Percentiles rank a stretch among this genome's conserved stretches.
phyloP scores from a whole-genome alignment of 2,888 invertebrate species.

The Coenonympha glycerion region DNA sequence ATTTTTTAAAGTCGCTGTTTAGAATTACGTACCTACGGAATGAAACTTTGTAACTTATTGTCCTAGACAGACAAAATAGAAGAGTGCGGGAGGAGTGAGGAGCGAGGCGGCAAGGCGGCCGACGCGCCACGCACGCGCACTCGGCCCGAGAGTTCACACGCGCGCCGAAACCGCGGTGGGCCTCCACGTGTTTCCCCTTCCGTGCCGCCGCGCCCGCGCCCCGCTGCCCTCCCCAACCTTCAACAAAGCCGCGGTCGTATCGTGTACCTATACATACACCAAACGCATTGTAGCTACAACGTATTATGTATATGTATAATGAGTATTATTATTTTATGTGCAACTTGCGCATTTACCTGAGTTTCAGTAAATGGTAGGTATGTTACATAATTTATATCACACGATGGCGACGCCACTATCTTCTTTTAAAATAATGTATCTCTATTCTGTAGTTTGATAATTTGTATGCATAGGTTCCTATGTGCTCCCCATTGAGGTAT shows the following conservation, averaged over 20 bases:
- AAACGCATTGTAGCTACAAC: conserved; percentile 25
- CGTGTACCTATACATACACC: conserved; percentile 32
- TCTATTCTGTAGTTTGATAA: too few relatives aligned
- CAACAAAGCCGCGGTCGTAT: conserved; percentile 54
- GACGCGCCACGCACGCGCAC: conserved; percentile 65
- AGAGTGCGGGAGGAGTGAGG: conserved; percentile 48
- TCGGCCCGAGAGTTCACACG: conserved; percentile 67
- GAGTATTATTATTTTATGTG: conserved; percentile 16
- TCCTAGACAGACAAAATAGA: conserved; percentile 50
- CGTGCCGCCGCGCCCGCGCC: conserved; percentile 38
- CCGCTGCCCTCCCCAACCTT: conserved; percentile 48
- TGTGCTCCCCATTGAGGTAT: too few relatives aligned
- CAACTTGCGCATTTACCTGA: conserved; percentile 14
- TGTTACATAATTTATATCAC: background rate
- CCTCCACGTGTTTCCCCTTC: conserved; percentile 70
- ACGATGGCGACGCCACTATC: background rate
- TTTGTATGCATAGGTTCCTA: too few relatives aligned
- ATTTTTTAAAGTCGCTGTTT: background rate
- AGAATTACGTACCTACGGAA: background rate
- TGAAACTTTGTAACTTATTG: conserved; percentile 31
- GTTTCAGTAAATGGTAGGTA: background rate
- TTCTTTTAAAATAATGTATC: background rate
- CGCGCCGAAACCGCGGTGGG: conserved; percentile 72
- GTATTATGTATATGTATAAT: conserved; percentile 17
- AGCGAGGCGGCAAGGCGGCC: conserved; percentile 47